These are phyloP conservation scores for Pangasius krempfi DNA, from an alignment of 2,797 vertebrate genomes.

Conservation along the genomic window DNA sequence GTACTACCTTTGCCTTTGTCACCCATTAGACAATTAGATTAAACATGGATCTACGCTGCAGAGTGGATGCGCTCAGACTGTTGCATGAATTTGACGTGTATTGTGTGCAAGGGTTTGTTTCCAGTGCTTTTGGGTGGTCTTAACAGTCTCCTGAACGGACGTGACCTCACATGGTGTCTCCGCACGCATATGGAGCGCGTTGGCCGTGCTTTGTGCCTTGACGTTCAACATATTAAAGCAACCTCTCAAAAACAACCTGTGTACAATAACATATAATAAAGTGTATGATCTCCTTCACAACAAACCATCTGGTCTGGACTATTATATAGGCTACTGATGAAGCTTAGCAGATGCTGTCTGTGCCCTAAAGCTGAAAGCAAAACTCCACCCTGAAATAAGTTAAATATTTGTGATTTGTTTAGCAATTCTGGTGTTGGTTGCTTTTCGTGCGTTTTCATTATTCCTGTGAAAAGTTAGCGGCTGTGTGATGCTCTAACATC, in stretches of 20 bases:
- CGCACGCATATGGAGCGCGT: conserved; percentile 3
- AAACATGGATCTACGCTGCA: conserved; percentile 16
- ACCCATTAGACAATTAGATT: conserved; percentile 35
- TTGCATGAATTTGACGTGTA: conserved; percentile 7
- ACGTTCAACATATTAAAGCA: conserved; percentile 9
- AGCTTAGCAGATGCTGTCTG: neutral
- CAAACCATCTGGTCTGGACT: conserved; percentile 12
- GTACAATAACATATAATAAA: neutral
- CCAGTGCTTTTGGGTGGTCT: conserved; percentile 19
- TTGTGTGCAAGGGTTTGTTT: neutral
- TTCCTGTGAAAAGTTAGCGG: neutral
- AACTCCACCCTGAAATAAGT: neutral
- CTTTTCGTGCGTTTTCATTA: neutral
- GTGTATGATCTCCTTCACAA: neutral
- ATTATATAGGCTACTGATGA: neutral
- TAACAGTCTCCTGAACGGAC: neutral
- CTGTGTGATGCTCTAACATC: neutral
- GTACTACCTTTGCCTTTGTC: conserved; percentile 48
- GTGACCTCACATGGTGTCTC: neutral
- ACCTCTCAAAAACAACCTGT: neutral
- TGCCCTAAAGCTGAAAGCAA: neutral
- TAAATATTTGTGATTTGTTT: neutral
- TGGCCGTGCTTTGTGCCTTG: neutral
- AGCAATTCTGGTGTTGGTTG: neutral
- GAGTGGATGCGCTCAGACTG: conserved; percentile 13